Evolutionary conservation across 2,888 invertebrate genomes (phyloP).

Genomic region (Patella ulyssiponensis): DNA sequence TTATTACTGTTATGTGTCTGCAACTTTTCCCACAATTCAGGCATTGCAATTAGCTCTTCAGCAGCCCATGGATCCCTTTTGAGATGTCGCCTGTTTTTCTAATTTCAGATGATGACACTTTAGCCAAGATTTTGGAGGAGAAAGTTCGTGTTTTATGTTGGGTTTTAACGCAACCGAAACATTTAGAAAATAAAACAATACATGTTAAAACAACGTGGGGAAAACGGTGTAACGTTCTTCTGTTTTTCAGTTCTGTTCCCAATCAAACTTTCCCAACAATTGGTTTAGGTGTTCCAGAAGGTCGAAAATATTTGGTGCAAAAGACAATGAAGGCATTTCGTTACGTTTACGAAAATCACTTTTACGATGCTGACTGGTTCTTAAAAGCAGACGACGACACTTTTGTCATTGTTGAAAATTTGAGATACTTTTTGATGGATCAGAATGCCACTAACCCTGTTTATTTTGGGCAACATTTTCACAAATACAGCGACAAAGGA

Average conservation of each 20-base stretch:
- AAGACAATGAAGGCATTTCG: conserved; percentile 96
- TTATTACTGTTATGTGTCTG: no score
- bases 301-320: conserved; percentile 91
- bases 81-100: background rate
- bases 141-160: conserved; percentile 92
- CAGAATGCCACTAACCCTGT: conserved; percentile 79
- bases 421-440: conserved; percentile 78
- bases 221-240: conserved; percentile 54
- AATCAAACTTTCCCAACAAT: conserved; percentile 81
- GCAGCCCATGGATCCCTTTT: no score
- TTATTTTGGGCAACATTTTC: conserved; percentile 79
- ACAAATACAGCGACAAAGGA: conserved; percentile 63
- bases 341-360: conserved; percentile 86
- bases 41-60: no score
- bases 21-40: no score
- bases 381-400: conserved; percentile 99
- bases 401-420: conserved; percentile 95
- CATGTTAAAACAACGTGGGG: conserved; percentile 78
- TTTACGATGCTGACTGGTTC: conserved; percentile 94
- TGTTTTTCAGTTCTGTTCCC: conserved; percentile 74
- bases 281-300: conserved; percentile 86
- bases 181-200: conserved; percentile 88
- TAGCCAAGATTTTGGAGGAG: conserved; percentile 76
- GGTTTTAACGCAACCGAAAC: conserved; percentile 93
- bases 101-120: conserved; percentile 46